phyloP scores from a whole-genome alignment of 2,113 vertebrate species.

The Malurus elegans region DNA sequence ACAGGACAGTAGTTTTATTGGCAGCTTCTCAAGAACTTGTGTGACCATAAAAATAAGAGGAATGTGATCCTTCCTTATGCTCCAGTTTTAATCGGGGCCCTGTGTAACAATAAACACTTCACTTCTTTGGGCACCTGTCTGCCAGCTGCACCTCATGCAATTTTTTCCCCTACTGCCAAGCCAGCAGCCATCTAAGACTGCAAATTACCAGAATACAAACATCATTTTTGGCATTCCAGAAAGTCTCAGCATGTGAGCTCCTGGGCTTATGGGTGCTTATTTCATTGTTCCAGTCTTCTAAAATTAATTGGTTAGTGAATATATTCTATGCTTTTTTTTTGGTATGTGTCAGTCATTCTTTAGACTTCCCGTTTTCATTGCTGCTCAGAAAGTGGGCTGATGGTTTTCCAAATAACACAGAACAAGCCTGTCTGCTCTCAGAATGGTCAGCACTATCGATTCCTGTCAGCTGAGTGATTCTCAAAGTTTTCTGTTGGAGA shows the following conservation, averaged over 20 bases:
- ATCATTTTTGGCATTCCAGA: background rate
- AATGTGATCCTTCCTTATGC: background rate
- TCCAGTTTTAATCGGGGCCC: background rate
- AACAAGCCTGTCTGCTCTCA: background rate
- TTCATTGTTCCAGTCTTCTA: background rate
- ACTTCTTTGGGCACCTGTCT: background rate
- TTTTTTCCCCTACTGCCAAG: background rate
- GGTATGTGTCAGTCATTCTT: background rate
- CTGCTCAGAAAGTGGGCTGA: background rate
- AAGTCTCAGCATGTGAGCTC: background rate
- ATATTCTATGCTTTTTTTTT: background rate
- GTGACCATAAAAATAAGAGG: background rate
- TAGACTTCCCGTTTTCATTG: background rate
- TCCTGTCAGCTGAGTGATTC: background rate
- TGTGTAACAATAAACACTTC: background rate
- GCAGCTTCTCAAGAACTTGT: background rate
- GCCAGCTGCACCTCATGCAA: background rate
- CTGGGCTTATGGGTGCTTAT: background rate
- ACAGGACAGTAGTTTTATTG: background rate
- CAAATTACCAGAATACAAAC: background rate
- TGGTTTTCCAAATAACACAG: background rate
- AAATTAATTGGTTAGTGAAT: background rate
- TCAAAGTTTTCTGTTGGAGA: background rate
- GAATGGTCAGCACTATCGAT: accelerated
- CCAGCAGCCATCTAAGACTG: background rate